Conservation (phyloP, 2,113 vertebrate species). For the Scalopus aquaticus region DNA sequence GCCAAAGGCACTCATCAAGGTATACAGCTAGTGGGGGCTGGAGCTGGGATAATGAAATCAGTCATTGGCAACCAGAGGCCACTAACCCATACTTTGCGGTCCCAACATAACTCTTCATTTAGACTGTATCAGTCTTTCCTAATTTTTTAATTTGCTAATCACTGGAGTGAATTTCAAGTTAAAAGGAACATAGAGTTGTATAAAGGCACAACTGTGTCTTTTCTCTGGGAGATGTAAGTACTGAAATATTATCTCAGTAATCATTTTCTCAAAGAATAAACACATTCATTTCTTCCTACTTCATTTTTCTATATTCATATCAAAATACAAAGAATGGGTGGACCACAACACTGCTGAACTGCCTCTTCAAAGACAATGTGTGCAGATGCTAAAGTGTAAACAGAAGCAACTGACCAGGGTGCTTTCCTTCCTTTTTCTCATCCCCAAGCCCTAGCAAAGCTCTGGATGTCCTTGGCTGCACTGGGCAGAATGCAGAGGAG, state of each 20-base stretch:
- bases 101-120: not conserved
- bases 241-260: not conserved
- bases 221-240: constrained; percentile 10
- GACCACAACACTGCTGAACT: not conserved
- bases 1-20: not conserved
- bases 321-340: not conserved
- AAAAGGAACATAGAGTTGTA: not conserved
- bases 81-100: not conserved
- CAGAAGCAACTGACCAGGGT: not conserved
- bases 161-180: not conserved
- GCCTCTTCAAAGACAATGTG: not conserved
- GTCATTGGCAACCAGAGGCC: not conserved
- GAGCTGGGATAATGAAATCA: not conserved
- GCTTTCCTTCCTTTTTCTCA: not conserved
- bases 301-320: not conserved
- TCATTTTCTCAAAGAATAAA: not conserved
- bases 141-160: not conserved
- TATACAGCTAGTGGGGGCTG: not conserved
- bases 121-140: not conserved
- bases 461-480: not conserved
- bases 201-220: not conserved
- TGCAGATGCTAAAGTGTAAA: not conserved
- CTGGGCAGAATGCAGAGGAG: not conserved
- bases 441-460: not conserved
- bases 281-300: not conserved